These are phyloP conservation scores for Peromyscus nudipes DNA, from an alignment of 2,797 vertebrate species.

Conservation along the genomic window DNA sequence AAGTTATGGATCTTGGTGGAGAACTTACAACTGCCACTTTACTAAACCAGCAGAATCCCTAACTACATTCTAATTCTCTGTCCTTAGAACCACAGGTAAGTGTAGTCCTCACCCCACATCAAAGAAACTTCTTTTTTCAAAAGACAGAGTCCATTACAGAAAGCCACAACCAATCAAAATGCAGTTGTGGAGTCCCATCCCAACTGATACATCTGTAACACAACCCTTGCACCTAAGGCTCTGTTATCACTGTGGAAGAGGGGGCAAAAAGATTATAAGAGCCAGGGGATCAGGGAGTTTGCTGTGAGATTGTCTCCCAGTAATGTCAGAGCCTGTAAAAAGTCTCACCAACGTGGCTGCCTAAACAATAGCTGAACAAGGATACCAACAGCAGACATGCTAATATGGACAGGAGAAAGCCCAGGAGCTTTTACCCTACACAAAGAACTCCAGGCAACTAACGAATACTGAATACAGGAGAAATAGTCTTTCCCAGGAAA, in stretches of 20 bases:
- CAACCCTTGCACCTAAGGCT: neutral
- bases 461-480: neutral
- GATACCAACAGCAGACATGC: neutral
- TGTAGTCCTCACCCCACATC: neutral
- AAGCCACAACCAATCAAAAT: neutral
- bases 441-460: neutral
- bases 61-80: neutral
- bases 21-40: neutral
- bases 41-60: neutral
- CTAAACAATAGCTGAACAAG: neutral
- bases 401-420: neutral
- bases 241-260: neutral
- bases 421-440: neutral
- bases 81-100: neutral
- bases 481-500: neutral
- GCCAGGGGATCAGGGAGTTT: no score
- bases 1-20: neutral
- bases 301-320: neutral
- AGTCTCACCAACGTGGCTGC: no score
- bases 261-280: neutral
- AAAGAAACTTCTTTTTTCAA: neutral
- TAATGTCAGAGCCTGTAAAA: neutral
- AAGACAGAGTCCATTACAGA: neutral
- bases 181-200: neutral
- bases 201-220: neutral